These are phyloP conservation scores for Phalera bucephala DNA, from an alignment of 2,888 invertebrate species.

Conservation along the genomic window DNA sequence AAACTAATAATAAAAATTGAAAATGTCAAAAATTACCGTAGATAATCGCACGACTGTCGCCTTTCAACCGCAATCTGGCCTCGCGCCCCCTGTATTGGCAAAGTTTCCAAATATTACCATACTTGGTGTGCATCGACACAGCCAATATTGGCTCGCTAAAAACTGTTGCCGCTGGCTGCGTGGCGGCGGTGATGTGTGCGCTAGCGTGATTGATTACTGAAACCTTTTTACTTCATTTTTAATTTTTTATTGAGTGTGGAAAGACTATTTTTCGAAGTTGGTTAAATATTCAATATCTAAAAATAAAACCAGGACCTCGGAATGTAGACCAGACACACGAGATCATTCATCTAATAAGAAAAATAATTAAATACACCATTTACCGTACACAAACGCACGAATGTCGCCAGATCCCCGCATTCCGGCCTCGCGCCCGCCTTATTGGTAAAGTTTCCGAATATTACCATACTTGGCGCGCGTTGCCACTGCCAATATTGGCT, in stretches of 20 bases:
- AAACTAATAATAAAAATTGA: too few species aligned
- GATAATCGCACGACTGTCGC: neutral
- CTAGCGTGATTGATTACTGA: neutral
- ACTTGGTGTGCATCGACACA: constrained; percentile 44
- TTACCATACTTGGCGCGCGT: constrained; percentile 43
- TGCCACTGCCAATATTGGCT: constrained; percentile 42
- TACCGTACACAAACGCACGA: neutral
- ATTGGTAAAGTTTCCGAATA: constrained; percentile 53
- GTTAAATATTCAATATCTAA: too few species aligned
- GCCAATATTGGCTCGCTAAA: constrained; percentile 31
- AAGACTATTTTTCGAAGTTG: too few species aligned
- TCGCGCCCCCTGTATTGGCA: constrained; percentile 42
- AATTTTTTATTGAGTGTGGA: neutral
- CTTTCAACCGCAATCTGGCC: constrained; percentile 1
- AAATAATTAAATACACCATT: too few species aligned
- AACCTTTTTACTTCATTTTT: neutral
- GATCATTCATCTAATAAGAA: too few species aligned
- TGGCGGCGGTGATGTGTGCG: neutral
- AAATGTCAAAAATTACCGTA: too few species aligned
- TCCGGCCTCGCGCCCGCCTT: constrained; percentile 24
- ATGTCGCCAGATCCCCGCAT: neutral
- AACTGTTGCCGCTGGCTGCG: constrained; percentile 13
- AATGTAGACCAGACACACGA: too few species aligned
- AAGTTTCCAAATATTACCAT: constrained; percentile 52
- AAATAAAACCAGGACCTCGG: too few species aligned